These are phyloP conservation scores for Nomada goodeniana DNA, from an alignment of 2,888 invertebrate species.

Conservation along the genomic window DNA sequence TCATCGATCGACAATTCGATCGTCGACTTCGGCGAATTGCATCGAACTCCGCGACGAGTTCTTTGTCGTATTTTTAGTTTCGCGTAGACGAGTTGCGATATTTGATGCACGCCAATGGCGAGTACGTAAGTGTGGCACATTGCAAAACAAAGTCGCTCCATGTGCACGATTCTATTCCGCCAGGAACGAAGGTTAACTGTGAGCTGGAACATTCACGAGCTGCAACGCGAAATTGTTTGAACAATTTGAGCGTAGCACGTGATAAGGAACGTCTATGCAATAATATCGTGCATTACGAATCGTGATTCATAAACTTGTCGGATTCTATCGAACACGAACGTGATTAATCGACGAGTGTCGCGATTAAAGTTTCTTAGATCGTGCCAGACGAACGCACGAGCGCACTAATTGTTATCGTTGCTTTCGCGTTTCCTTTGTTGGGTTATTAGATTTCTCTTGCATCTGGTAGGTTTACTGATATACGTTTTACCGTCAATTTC, in stretches of 20 bases:
- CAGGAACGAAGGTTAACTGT: not conserved
- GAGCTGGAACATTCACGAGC: no score
- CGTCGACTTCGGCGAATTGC: not conserved
- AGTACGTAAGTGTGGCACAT: not conserved
- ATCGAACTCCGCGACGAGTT: constrained; percentile 10
- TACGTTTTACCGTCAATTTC: not conserved
- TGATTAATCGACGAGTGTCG: constrained; percentile 59
- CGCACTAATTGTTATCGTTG: constrained; percentile 36
- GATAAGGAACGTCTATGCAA: constrained; percentile 42
- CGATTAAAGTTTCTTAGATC: constrained; percentile 39
- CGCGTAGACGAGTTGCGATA: not conserved
- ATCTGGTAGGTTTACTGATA: not conserved
- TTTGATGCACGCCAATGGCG: not conserved
- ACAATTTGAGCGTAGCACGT: constrained; percentile 23
- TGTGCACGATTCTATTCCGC: not conserved
- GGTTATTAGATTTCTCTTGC: not conserved
- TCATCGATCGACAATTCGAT: constrained; percentile 28
- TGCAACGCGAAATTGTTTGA: constrained; percentile 33
- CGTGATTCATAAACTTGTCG: constrained; percentile 63
- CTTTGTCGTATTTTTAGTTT: not conserved
- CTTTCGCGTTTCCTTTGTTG: not conserved
- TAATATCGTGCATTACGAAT: constrained; percentile 23
- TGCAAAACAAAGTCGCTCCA: constrained; percentile 14
- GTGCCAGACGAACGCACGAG: constrained; percentile 25
- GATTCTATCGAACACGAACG: constrained; percentile 51